Evolutionary conservation across 2,797 vertebrate genomes (phyloP).

Genomic region (Poecilia gillii): DNA sequence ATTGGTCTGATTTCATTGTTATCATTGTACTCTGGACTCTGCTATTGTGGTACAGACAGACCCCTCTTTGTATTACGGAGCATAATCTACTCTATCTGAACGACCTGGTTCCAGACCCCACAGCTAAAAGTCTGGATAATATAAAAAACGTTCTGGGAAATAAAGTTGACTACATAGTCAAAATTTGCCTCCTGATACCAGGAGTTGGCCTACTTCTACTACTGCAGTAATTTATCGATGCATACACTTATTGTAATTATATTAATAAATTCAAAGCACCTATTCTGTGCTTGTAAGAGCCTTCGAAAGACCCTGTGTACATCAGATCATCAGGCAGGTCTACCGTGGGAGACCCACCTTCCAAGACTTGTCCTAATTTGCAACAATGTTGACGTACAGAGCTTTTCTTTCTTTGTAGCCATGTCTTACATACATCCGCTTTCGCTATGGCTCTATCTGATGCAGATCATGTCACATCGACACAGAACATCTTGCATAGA

Average conservation of each 20-base stretch:
- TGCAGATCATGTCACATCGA: conserved; percentile 45
- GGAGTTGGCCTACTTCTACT: not conserved
- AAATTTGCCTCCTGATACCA: not conserved
- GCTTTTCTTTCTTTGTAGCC: conserved; percentile 34
- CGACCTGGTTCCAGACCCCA: not conserved
- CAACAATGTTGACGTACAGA: conserved; percentile 29
- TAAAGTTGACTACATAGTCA: not conserved
- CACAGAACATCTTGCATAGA: conserved; percentile 39
- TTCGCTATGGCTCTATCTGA: conserved; percentile 35
- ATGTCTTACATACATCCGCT: conserved; percentile 20
- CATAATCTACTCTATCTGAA: not conserved
- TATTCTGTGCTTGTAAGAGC: not conserved
- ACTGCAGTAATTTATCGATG: not conserved
- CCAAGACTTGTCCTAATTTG: conserved; percentile 55
- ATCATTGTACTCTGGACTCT: not conserved
- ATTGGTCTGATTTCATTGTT: not conserved
- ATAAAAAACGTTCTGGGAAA: not conserved
- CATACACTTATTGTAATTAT: not conserved
- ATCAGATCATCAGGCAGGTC: conserved; percentile 10
- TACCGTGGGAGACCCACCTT: not conserved
- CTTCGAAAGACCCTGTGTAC: conserved; percentile 3
- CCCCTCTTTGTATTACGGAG: not conserved
- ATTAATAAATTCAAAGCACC: not conserved
- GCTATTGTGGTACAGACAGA: not conserved
- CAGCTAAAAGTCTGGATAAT: not conserved